Conservation (phyloP, 2,113 vertebrate species). For the Ciconia stormi region DNA sequence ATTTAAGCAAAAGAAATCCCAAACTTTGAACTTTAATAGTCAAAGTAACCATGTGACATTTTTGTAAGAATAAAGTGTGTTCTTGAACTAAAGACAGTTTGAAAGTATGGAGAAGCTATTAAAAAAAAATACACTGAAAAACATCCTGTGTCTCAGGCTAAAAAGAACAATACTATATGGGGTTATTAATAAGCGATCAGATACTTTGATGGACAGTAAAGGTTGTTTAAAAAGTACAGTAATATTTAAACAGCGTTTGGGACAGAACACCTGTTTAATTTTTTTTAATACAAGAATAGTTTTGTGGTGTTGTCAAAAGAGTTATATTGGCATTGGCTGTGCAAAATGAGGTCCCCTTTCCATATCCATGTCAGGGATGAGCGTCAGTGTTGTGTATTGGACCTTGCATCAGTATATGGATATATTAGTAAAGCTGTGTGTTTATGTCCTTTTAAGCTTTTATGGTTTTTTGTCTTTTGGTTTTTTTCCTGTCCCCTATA, state of each 20-base stretch:
- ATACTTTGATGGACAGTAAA: not conserved
- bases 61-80: not conserved
- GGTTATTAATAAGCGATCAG: not conserved
- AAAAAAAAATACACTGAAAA: not conserved
- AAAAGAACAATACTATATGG: not conserved
- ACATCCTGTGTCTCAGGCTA: not conserved
- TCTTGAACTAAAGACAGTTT: not conserved
- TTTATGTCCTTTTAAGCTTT: not conserved
- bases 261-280: not conserved
- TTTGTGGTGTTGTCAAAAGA: not conserved
- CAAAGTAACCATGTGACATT: not conserved
- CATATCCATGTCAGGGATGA: not conserved
- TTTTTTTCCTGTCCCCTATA: conserved; percentile 34
- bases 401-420: not conserved
- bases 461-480: not conserved
- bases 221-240: not conserved
- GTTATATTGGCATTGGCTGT: not conserved
- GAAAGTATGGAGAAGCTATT: not conserved
- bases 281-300: not conserved
- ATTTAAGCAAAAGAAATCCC: not conserved
- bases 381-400: not conserved
- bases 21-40: not conserved
- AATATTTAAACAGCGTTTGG: not conserved
- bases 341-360: not conserved
- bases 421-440: not conserved